These are phyloP conservation scores for Drosophila macrospina DNA, from an alignment of 2,888 invertebrate genomes.

Conservation along the genomic window DNA sequence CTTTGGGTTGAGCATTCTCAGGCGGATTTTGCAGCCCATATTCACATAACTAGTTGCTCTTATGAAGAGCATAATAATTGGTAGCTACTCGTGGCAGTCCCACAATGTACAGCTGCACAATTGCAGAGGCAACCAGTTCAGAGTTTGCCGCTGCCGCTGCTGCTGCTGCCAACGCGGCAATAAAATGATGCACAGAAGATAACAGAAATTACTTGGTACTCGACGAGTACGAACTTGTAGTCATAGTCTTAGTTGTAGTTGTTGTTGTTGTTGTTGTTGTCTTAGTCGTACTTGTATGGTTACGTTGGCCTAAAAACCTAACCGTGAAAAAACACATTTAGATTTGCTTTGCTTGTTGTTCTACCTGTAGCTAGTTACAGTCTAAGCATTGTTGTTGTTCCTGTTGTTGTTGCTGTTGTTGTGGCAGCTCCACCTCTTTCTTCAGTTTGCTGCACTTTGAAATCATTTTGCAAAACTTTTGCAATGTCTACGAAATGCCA, in stretches of 20 bases:
- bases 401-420: slow-evolving; percentile 30
- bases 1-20: slow-evolving; percentile 18
- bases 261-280: not conserved
- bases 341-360: slow-evolving; percentile 59
- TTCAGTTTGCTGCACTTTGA: slow-evolving; percentile 67
- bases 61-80: slow-evolving; percentile 38
- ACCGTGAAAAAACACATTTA: slow-evolving; percentile 76
- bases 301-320: slow-evolving; percentile 73
- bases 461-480: slow-evolving; percentile 67
- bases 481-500: slow-evolving; percentile 48
- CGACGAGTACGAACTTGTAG: slow-evolving; percentile 30
- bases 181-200: slow-evolving; percentile 76
- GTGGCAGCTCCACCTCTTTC: slow-evolving; percentile 65
- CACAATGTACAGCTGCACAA: slow-evolving; percentile 36
- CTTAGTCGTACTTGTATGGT: slow-evolving; percentile 39
- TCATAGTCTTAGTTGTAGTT: not conserved
- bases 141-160: slow-evolving; percentile 50
- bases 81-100: slow-evolving; percentile 9
- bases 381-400: slow-evolving; percentile 29
- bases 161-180: slow-evolving; percentile 51
- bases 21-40: slow-evolving; percentile 28
- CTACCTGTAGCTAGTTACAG: slow-evolving; percentile 47
- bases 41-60: slow-evolving; percentile 26
- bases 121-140: slow-evolving; percentile 50
- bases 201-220: slow-evolving; percentile 74